Evolutionary conservation across 2,113 vertebrate genomes (phyloP), one percentile per base, ranked within the genome.

Genomic region (Cyanoramphus novaezelandiae): DNA sequence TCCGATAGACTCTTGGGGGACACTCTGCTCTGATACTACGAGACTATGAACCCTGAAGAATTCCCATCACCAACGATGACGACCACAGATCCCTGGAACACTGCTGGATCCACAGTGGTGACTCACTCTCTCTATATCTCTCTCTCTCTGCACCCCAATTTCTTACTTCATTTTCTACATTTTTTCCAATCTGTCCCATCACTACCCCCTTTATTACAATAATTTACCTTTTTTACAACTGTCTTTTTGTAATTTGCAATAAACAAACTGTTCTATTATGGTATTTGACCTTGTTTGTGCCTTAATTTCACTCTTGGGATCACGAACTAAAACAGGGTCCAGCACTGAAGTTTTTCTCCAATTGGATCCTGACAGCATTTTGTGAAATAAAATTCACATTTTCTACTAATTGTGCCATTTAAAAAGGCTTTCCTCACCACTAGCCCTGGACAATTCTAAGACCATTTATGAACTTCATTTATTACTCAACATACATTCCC

Each of bases 381-480:
- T 80, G n/a, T 71, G 70, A 94, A 87, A 88, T 10, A n/a, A 86
- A 77, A 72, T 50, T 92, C 46, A 74, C 8, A 17, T 70, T 88
- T 93, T 90, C 67, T 80, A 33, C 72, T 41, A 53, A 50, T 33
- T 78, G n/a, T 67, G 23, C 37, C 72, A 50, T 92, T 95, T 85
- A 23, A 85, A 41, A 68, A 84, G 55, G 27, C 16, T 86, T 95
- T 91, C 47, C 21, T 96, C 44, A 31, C 60, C 28, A 70, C 7
- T 25, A 19, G 16, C 27, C 37, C 65, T 87, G 78, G 71, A 93
- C 21, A 13, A 15, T 91, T 81, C 77, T 91, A 95, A 79, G 57
- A 59, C 7, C 39, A 90, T 91, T 78, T 64, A 64, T 46, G 18
- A 86, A 44, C 93, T 95, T 91, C 21, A 76, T 95, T 95, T 89